These are phyloP conservation scores for Oligia strigilis DNA, from an alignment of 2,888 invertebrate species.

Conservation along the genomic window DNA sequence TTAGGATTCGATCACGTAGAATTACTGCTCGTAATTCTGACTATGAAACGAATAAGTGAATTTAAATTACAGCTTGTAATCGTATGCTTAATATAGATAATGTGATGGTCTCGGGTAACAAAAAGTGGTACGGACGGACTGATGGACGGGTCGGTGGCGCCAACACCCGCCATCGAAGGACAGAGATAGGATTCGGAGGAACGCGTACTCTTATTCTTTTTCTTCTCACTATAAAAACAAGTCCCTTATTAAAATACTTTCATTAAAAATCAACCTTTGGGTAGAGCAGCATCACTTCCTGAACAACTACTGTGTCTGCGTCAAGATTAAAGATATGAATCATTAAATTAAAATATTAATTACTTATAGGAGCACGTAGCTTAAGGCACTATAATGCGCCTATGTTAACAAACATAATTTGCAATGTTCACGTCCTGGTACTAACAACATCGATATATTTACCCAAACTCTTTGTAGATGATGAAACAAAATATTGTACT, in stretches of 20 bases:
- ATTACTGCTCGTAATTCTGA: conserved; percentile 50
- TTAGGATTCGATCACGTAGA: conserved; percentile 56
- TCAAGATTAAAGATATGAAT: conserved; percentile 53
- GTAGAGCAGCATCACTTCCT: conserved; percentile 52
- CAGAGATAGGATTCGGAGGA: conserved; percentile 52
- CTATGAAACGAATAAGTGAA: conserved; percentile 62
- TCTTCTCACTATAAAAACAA: conserved; percentile 30
- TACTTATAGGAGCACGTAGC: conserved; percentile 27
- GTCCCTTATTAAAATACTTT: conserved; percentile 48
- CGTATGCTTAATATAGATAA: conserved; percentile 62
- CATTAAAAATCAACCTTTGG: conserved; percentile 47
- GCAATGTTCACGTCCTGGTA: neutral
- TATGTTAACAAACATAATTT: conserved; percentile 23
- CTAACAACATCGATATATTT: neutral
- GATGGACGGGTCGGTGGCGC: conserved; percentile 59
- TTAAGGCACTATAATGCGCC: conserved; percentile 6
- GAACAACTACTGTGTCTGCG: conserved; percentile 37
- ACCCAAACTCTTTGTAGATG: neutral
- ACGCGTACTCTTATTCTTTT: conserved; percentile 38
- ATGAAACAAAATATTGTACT: conserved; percentile 1
- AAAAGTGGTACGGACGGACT: conserved; percentile 61
- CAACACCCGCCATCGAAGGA: conserved; percentile 51
- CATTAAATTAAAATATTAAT: conserved; percentile 59
- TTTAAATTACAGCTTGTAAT: conserved; percentile 63
- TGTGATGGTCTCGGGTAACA: conserved; percentile 56